Evolutionary conservation across 2,888 invertebrate genomes (phyloP).

Genomic region (Hirtodrosophila cameraria): DNA sequence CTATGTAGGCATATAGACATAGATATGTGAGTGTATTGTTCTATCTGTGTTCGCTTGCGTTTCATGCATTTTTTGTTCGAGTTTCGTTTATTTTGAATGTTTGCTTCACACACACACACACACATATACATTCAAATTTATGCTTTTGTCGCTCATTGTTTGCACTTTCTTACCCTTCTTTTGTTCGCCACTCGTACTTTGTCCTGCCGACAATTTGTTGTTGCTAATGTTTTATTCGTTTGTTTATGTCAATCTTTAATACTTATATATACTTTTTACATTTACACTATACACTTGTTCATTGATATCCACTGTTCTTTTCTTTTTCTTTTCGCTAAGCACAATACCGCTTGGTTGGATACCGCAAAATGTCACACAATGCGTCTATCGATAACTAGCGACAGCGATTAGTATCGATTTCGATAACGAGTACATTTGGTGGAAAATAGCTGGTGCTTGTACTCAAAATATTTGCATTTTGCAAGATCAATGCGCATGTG

Average conservation of each 20-base stretch:
- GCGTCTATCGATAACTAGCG: slow-evolving; percentile 13
- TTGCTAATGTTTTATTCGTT: slow-evolving; percentile 12
- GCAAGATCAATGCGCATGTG: not conserved
- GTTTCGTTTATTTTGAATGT: slow-evolving; percentile 42
- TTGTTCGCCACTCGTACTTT: slow-evolving; percentile 4
- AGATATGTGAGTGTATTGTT: slow-evolving; percentile 18
- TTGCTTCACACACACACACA: slow-evolving; percentile 27
- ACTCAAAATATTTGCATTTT: not conserved
- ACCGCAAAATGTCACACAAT: slow-evolving; percentile 45
- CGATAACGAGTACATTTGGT: slow-evolving; percentile 26
- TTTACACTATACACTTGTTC: slow-evolving; percentile 29
- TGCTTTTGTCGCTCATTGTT: slow-evolving; percentile 17
- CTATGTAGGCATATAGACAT: not conserved
- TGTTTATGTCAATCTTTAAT: not conserved
- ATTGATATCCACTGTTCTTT: slow-evolving; percentile 15
- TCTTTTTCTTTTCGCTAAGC: slow-evolving; percentile 4
- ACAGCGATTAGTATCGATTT: not conserved
- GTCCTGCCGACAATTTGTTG: slow-evolving; percentile 5
- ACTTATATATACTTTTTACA: slow-evolving; percentile 15
- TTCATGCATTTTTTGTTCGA: slow-evolving; percentile 31
- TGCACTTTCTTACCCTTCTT: slow-evolving; percentile 36
- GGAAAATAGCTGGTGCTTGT: not conserved
- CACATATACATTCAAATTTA: not conserved
- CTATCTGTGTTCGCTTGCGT: slow-evolving; percentile 47
- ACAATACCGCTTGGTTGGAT: slow-evolving; percentile 29